Conservation (phyloP, 2,797 vertebrate species). For the Bovichtus variegatus region DNA sequence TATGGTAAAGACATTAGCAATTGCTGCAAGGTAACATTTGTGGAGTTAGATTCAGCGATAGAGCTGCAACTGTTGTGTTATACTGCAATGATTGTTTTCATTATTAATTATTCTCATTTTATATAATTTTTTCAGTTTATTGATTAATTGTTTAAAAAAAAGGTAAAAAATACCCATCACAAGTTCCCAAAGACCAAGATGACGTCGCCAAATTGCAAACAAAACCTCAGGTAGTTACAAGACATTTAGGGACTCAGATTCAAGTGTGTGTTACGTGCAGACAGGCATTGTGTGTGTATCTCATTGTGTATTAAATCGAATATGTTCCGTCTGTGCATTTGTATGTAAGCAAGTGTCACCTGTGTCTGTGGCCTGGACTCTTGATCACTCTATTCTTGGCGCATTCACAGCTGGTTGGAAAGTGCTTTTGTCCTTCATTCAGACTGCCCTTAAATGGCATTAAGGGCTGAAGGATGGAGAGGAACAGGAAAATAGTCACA, state of each 20-base stretch:
- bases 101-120: neutral
- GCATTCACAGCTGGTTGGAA: slow-evolving; percentile 62
- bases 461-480: slow-evolving; percentile 42
- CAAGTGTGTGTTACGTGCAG: neutral
- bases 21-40: slow-evolving; percentile 14
- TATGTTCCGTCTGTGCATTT: neutral
- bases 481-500: slow-evolving; percentile 50
- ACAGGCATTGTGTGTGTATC: neutral
- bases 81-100: neutral
- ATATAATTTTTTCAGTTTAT: neutral
- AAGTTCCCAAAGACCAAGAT: neutral
- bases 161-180: neutral
- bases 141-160: neutral
- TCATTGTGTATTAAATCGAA: neutral
- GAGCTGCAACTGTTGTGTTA: neutral
- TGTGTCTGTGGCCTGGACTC: slow-evolving; percentile 15
- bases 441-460: slow-evolving; percentile 75
- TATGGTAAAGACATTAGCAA: slow-evolving; percentile 43
- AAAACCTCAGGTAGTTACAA: neutral
- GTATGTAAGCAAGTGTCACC: slow-evolving; percentile 8
- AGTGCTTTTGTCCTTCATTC: slow-evolving; percentile 66
- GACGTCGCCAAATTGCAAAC: neutral
- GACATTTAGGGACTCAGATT: neutral
- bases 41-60: slow-evolving; percentile 1
- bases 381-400: slow-evolving; percentile 59